Evolutionary conservation across 2,797 vertebrate species (phyloP).

Genomic region (Adelosebastes latens): DNA sequence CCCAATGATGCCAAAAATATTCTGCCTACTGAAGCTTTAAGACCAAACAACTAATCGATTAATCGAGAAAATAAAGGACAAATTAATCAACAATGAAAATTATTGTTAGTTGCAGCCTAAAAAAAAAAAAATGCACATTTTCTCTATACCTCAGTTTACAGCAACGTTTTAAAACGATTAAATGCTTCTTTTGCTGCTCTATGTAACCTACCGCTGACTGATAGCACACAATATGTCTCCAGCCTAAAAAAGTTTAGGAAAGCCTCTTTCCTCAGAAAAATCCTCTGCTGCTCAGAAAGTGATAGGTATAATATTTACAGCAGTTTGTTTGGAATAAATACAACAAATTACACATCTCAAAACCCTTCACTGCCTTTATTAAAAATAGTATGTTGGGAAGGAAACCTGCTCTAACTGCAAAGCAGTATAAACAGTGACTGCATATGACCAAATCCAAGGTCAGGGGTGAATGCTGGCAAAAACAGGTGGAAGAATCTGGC

Average conservation of each 20-base stretch:
- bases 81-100: background rate
- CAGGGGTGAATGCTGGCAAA: background rate
- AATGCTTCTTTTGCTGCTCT: background rate
- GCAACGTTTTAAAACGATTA: background rate
- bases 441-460: background rate
- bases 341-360: background rate
- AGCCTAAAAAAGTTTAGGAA: background rate
- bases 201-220: background rate
- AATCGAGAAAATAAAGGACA: background rate
- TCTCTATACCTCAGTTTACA: background rate
- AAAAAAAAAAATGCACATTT: background rate
- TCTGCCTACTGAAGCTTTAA: too few relatives aligned
- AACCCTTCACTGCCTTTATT: background rate
- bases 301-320: background rate
- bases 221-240: background rate
- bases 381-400: background rate
- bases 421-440: background rate
- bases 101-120: background rate
- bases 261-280: background rate
- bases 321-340: background rate
- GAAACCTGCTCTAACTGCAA: background rate
- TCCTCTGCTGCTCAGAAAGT: background rate
- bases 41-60: background rate
- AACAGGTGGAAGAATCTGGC: background rate
- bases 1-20: too few relatives aligned